Percentiles rank a stretch among this genome's conserved stretches.
Evolutionary conservation across 1,140 invertebrate species (phyloP).

Genomic region (Parasteatoda tepidariorum): DNA sequence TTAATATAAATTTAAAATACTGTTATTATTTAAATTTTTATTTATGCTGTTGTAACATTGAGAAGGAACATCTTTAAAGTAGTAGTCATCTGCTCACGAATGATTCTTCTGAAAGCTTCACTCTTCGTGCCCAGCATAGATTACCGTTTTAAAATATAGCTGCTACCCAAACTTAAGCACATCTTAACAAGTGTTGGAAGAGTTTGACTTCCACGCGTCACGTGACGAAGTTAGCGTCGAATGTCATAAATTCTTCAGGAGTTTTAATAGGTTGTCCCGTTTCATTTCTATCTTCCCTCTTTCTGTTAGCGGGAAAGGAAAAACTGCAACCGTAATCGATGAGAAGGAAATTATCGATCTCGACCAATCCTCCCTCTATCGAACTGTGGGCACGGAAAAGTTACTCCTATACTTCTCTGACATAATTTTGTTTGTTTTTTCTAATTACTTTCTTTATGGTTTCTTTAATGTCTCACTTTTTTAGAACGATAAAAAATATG

Average conservation of each 20-base stretch:
- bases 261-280: constrained; percentile 30
- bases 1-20: too few relatives aligned
- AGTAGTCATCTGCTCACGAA: too few relatives aligned
- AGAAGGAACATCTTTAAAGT: too few relatives aligned
- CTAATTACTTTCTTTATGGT: background rate
- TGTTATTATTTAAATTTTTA: too few relatives aligned
- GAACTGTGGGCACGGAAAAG: constrained; percentile 16
- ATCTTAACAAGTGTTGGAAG: too few relatives aligned
- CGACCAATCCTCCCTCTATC: background rate
- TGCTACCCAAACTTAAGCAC: too few relatives aligned
- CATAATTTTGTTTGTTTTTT: background rate
- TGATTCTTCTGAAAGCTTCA: too few relatives aligned
- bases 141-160: too few relatives aligned
- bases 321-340: constrained; percentile 13
- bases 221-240: background rate
- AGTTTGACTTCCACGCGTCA: too few relatives aligned
- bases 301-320: background rate
- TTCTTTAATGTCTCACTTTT: background rate
- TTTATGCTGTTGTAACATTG: too few relatives aligned
- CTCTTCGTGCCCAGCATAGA: too few relatives aligned
- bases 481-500: background rate
- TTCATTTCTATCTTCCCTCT: constrained; percentile 4
- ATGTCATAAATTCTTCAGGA: constrained; percentile 11
- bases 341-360: background rate
- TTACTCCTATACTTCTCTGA: background rate